These are phyloP conservation scores for Tetragonula clypearis DNA, from an alignment of 1,140 invertebrate genomes.

Conservation along the genomic window DNA sequence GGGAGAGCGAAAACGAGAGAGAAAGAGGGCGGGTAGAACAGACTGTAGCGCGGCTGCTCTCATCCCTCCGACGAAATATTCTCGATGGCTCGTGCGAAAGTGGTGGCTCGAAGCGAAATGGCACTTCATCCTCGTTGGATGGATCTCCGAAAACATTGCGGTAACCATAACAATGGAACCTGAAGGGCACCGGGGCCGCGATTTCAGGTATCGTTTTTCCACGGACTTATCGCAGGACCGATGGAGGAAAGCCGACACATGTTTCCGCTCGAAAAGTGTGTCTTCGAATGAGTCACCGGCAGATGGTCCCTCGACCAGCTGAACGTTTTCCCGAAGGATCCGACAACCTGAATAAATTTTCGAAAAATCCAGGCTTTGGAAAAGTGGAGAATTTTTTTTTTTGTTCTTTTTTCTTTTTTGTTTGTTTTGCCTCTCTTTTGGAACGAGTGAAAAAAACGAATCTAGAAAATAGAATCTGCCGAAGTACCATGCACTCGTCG, in stretches of 20 bases:
- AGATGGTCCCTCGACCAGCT: background rate
- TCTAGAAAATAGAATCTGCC: background rate
- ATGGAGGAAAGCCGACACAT: background rate
- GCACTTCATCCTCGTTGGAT: conserved; percentile 60
- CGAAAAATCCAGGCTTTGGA: background rate
- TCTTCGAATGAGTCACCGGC: conserved; percentile 5
- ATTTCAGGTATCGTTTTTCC: conserved; percentile 62
- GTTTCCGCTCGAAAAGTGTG: background rate
- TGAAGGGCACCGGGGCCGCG: conserved; percentile 36
- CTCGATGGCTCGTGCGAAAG: conserved; percentile 66
- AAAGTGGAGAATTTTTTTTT: background rate
- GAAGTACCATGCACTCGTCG: background rate
- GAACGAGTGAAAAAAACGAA: background rate
- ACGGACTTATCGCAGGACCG: background rate
- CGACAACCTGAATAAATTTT: background rate
- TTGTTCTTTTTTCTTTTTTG: background rate
- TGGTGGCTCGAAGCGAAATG: conserved; percentile 52
- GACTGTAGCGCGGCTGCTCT: background rate
- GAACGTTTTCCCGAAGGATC: background rate
- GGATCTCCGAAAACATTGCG: conserved; percentile 59
- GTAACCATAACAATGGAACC: conserved; percentile 63
- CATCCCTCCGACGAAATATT: conserved; percentile 62
- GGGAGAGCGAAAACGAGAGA: background rate
- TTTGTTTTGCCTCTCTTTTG: background rate
- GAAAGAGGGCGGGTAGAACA: background rate